These are phyloP conservation scores for Macaria notata DNA, from an alignment of 2,888 invertebrate species.

Conservation along the genomic window DNA sequence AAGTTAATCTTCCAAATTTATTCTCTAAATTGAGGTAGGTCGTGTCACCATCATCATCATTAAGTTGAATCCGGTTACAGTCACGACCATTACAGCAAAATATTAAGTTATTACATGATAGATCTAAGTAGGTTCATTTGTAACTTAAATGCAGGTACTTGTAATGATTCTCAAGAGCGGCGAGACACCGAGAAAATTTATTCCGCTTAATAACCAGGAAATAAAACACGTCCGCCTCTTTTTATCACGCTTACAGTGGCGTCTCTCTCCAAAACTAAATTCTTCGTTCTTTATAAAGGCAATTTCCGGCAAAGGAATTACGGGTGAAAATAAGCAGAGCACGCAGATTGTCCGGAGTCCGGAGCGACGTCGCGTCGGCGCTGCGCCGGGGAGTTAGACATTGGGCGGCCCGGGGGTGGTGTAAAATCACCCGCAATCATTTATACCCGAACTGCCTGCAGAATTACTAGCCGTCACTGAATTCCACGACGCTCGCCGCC, in stretches of 20 bases:
- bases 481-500: conserved; percentile 53
- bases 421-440: conserved; percentile 82
- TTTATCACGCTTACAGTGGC: conserved; percentile 50
- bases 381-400: conserved; percentile 73
- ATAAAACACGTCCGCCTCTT: conserved; percentile 42
- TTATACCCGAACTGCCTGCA: conserved; percentile 81
- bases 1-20: too few relatives aligned
- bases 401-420: conserved; percentile 61
- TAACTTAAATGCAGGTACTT: too few relatives aligned
- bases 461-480: conserved; percentile 78
- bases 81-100: too few relatives aligned
- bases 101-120: too few relatives aligned
- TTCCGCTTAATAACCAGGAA: conserved; percentile 32
- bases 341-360: conserved; percentile 82
- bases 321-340: conserved; percentile 81
- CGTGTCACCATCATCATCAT: too few relatives aligned
- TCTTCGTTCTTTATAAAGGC: conserved; percentile 76
- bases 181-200: conserved; percentile 24
- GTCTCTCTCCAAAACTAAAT: conserved; percentile 61
- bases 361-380: conserved; percentile 76
- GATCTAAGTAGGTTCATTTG: too few relatives aligned
- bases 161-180: conserved; percentile 1
- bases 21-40: too few relatives aligned
- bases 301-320: conserved; percentile 81
- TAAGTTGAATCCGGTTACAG: too few relatives aligned